Evolutionary conservation across 2,888 invertebrate species (phyloP), one percentile per base, ranked within the genome.

Genomic region (Sisyra nigra): DNA sequence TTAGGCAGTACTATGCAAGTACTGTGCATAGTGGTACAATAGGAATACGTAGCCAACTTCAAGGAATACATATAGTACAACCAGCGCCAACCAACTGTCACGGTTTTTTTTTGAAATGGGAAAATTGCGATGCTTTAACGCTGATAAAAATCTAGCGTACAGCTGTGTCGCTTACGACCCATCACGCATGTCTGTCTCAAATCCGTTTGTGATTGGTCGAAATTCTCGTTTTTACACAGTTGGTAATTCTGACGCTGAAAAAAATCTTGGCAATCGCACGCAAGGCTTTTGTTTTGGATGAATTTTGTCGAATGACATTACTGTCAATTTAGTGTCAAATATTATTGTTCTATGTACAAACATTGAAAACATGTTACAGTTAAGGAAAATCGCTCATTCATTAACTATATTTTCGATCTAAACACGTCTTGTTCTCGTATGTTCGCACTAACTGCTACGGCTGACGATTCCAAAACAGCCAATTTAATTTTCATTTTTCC

Each of bases 231-330:
- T 38, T 38, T 18, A 14, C 11, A 18, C 9, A 19, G 17, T 19
- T 17, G 11, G 38, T 38, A 18, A 8, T 18, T 38, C 19, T 38
- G 38, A 38, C 38, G 19, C n/a, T 17, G 11, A 38, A 17, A 38
- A 14, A 18, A 15, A 18, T 24, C 24, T 24, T 40, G 45, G 40
- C 42, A 31, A 42, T 42, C 42, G 24, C 42, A 42, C 40, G 41
- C 42, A 45, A 43, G 52, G 54, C 52, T 54, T 55, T 56, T 56
- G 55, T 56, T 56, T 56, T 56, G 54, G 52, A 53, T 53, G 52
- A 51, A 52, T 51, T 55, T 54, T 30, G 14, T 14, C 14, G 54
- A 51, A 52, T 55, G 55, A 53, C 54, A 51, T 53, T 53, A 52
- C 29, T 40, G 49, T 52, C 53, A 54, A 52, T 24, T 24, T 24